Evolutionary conservation across 2,888 invertebrate genomes (phyloP), one percentile per base, ranked within the genome.

Genomic region (Gymnoscelis rufifasciata): DNA sequence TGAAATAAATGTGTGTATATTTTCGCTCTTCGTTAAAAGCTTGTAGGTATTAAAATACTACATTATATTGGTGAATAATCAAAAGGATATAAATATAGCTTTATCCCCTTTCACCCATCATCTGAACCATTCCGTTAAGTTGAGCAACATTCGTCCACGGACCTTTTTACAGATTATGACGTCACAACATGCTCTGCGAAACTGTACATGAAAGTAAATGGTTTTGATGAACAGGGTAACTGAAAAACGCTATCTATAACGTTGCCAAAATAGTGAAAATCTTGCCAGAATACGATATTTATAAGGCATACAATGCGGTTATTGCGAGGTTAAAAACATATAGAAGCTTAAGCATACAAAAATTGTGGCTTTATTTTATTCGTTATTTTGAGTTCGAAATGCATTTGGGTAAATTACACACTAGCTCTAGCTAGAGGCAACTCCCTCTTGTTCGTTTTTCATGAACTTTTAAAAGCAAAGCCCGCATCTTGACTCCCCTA

Each of bases 131-230:
- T 29, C 38, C 42, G 24, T 40, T 33, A 42, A 46, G 31, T 42
- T 46, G 30, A 31, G n/a, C n/a, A n/a, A 33, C 26, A 28, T 35
- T 39, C 41, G 42, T 43, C 42, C 36, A 13, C n/a, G 39, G 19
- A 39, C 45, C 45, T 43, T 51, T 51, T 43, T 40, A 43, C 10
- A 43, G 46, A 51, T 51, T 46, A 51, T 43, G 43, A 40, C 49
- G 41, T 45, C 41, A 45, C 26, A 13, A 19, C 14, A 4, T 8
- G 31, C 30, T 8, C 30, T 11, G n/a, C 33, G 15, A 15, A n/a
- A 14, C 31, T 3, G 31, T 8, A 2, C n/a, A n/a, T 14, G 33
- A 3, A 19, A 33, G n/a, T 15, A 5, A 15, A 14, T 33, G 33
- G 19, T 26, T 26, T 8, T 33, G 10, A 15, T 6, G 14, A 19